phyloP scores from a whole-genome alignment of 2,113 vertebrate species.

The Ibidorhyncha struthersii region DNA sequence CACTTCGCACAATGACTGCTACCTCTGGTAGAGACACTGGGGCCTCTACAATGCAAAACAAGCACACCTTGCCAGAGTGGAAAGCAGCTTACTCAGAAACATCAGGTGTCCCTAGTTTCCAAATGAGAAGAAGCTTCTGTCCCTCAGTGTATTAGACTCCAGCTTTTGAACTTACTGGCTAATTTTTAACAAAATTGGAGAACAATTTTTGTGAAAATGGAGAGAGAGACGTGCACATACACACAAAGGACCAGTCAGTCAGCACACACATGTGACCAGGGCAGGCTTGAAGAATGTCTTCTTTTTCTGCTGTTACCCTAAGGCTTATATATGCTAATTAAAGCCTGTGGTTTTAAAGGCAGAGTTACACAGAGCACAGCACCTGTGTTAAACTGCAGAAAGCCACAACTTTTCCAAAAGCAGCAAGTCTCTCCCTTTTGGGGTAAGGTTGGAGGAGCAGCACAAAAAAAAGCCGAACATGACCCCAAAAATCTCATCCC shows the following conservation, averaged over 20 bases:
- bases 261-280: not conserved
- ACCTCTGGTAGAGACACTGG: not conserved
- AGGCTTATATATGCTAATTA: not conserved
- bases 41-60: not conserved
- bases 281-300: not conserved
- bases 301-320: not conserved
- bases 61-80: not conserved
- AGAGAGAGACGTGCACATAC: not conserved
- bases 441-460: not conserved
- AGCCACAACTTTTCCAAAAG: not conserved
- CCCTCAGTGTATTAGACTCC: not conserved
- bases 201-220: not conserved
- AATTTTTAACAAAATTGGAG: not conserved
- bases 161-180: not conserved
- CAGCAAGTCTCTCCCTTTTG: accelerated
- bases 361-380: not conserved
- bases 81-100: not conserved
- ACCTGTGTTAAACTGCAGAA: not conserved
- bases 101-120: not conserved
- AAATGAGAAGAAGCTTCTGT: not conserved
- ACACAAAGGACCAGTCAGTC: not conserved
- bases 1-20: not conserved
- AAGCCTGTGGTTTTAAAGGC: not conserved
- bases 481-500: not conserved
- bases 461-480: not conserved